Evolutionary conservation across 2,113 vertebrate species (phyloP).

Genomic region (Grammomys surdaster): DNA sequence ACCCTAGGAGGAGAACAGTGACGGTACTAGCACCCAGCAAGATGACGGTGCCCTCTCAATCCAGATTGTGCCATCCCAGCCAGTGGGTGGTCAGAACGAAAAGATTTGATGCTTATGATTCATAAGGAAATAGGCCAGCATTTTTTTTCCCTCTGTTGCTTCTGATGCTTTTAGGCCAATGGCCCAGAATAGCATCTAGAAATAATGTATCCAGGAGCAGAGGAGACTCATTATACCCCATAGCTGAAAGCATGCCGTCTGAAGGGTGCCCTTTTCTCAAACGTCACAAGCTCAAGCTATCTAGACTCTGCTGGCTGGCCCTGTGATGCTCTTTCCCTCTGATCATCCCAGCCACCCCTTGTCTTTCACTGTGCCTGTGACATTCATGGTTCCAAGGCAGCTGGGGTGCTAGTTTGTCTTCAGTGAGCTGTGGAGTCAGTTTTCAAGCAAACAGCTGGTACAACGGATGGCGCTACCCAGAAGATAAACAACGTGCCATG

Average conservation of each 20-base stretch:
- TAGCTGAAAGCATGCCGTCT: not conserved
- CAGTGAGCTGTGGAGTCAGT: slow-evolving; percentile 70
- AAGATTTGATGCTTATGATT: not conserved
- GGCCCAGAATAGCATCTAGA: not conserved
- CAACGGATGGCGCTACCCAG: slow-evolving; percentile 37
- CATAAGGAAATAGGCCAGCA: not conserved
- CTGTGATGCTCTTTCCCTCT: no score
- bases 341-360: not conserved
- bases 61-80: not conserved
- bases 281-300: not conserved
- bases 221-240: not conserved
- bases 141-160: not conserved
- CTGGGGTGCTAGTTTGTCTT: slow-evolving; percentile 74
- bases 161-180: slow-evolving; percentile 32
- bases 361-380: not conserved
- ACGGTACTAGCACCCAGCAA: accelerated
- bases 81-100: not conserved
- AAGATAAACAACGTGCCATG: slow-evolving; percentile 37
- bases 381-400: not conserved
- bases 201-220: not conserved
- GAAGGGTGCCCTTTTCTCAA: not conserved
- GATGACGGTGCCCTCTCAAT: accelerated
- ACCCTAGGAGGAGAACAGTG: not conserved
- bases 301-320: not conserved
- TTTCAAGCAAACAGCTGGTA: slow-evolving; percentile 75